Evolutionary conservation across 2,113 vertebrate species (phyloP).

Genomic region (Polyodon spathula): DNA sequence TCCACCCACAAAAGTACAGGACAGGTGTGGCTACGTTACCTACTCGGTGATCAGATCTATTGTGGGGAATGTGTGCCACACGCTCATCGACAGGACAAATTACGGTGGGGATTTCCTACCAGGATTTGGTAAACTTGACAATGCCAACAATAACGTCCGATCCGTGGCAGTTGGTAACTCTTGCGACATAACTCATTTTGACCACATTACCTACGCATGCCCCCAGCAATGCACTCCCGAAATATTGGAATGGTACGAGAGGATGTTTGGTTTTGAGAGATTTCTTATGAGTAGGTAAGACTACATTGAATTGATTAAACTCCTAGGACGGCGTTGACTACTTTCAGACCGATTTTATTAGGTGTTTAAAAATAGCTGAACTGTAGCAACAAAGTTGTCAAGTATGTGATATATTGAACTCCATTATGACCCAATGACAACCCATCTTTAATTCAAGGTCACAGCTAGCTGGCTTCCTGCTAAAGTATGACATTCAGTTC

Average conservation of each 20-base stretch:
- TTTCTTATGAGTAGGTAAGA: conserved; percentile 65
- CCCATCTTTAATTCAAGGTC: no score
- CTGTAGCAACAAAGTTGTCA: no score
- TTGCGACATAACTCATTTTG: conserved; percentile 67
- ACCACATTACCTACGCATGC: conserved; percentile 82
- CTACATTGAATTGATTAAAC: no score
- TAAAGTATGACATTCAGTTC: no score
- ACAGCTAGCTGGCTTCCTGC: no score
- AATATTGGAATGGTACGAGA: conserved; percentile 73
- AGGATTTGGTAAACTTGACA: conserved; percentile 51
- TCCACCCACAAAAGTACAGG: conserved; percentile 58
- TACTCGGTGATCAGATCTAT: conserved; percentile 68
- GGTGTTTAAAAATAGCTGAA: background rate
- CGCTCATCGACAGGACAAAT: conserved; percentile 64
- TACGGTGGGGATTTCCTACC: conserved; percentile 72
- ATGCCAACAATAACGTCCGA: fast-evolving
- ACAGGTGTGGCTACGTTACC: conserved; percentile 52
- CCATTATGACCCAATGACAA: no score
- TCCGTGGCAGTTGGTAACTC: background rate
- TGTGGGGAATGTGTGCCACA: conserved; percentile 77
- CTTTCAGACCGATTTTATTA: background rate
- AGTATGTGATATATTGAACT: no score
- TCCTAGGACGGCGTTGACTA: no score
- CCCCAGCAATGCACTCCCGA: conserved; percentile 36
- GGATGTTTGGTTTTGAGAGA: conserved; percentile 71